Evolutionary conservation across 53 echinoderm and acorn worm genomes (phyloP).

Genomic region (Paelopatides confundens): DNA sequence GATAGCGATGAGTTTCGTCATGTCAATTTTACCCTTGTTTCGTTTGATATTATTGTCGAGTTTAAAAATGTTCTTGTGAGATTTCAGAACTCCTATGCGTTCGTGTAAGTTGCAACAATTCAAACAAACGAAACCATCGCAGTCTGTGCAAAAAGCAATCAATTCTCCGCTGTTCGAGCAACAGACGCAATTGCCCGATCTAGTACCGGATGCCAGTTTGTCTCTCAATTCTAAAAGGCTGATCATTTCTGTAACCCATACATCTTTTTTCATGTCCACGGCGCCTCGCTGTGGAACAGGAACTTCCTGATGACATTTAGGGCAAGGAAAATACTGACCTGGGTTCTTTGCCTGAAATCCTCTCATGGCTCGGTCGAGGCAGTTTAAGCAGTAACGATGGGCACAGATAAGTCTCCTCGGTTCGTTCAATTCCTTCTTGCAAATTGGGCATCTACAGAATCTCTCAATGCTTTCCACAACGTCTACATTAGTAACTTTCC

Average conservation of each 20-base stretch:
- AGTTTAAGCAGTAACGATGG: conserved; percentile 29
- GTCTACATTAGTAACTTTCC: neutral
- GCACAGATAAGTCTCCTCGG: conserved; percentile 19
- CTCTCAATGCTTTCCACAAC: conserved; percentile 20
- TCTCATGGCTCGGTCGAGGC: conserved; percentile 10
- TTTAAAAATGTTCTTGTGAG: conserved; percentile 31
- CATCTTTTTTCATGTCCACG: conserved; percentile 17
- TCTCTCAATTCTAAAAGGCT: conserved; percentile 8
- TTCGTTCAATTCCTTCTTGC: conserved; percentile 5
- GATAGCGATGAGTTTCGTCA: conserved; percentile 22
- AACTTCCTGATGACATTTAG: conserved; percentile 12
- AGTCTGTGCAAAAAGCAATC: conserved; percentile 22
- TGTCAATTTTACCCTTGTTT: conserved; percentile 27
- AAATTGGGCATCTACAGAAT: conserved; percentile 23
- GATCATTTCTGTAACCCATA: conserved; percentile 28
- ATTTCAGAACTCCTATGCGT: neutral
- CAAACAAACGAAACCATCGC: conserved; percentile 32
- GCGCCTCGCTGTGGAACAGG: conserved; percentile 16
- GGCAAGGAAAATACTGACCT: conserved; percentile 23
- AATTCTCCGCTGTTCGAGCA: neutral
- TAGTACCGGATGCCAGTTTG: neutral
- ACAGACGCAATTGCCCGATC: conserved; percentile 1
- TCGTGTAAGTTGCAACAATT: conserved; percentile 41
- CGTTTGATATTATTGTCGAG: conserved; percentile 1
- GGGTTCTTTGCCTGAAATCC: conserved; percentile 7